A percentile compares a stretch with the other conserved stretches of the same genome.
Evolutionary conservation across 2,797 vertebrate genomes (phyloP).

Genomic region (Malurus leucopterus): DNA sequence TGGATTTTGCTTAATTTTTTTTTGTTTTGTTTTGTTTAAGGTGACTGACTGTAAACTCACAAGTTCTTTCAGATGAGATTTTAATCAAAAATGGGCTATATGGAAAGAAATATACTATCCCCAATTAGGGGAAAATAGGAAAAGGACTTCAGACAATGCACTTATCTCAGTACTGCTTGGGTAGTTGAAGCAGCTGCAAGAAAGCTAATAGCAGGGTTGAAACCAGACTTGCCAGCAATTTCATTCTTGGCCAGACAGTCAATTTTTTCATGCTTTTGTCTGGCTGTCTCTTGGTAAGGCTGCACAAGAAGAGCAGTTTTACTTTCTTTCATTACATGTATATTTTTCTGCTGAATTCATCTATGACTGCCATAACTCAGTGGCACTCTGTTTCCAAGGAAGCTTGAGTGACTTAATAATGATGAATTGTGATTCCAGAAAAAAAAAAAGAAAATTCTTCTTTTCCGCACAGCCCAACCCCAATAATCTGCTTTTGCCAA

Average conservation of each 20-base stretch:
- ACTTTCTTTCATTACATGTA: conserved; percentile 1
- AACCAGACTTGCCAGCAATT: conserved; percentile 40
- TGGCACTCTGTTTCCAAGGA: neutral
- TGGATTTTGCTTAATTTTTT: neutral
- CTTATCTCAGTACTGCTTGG: neutral
- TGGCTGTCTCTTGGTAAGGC: conserved; percentile 40
- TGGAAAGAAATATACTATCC: neutral
- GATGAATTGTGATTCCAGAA: neutral
- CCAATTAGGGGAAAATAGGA: neutral
- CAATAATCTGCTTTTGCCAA: conserved; percentile 2
- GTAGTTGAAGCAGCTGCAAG: neutral
- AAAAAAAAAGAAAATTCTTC: neutral
- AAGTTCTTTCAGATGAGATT: neutral
- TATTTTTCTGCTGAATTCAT: conserved; percentile 41
- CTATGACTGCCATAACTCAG: neutral
- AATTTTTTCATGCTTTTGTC: conserved; percentile 58
- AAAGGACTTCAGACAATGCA: neutral
- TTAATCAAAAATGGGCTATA: neutral
- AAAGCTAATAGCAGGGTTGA: conserved; percentile 24
- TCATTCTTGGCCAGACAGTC: conserved; percentile 58
- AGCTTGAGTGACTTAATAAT: conserved; percentile 34
- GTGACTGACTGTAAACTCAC: neutral
- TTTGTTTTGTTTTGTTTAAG: neutral
- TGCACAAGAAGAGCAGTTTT: conserved; percentile 50
- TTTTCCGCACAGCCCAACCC: neutral